These are phyloP conservation scores for Argopecten irradians DNA, from an alignment of 1,140 invertebrate genomes.

Conservation along the genomic window DNA sequence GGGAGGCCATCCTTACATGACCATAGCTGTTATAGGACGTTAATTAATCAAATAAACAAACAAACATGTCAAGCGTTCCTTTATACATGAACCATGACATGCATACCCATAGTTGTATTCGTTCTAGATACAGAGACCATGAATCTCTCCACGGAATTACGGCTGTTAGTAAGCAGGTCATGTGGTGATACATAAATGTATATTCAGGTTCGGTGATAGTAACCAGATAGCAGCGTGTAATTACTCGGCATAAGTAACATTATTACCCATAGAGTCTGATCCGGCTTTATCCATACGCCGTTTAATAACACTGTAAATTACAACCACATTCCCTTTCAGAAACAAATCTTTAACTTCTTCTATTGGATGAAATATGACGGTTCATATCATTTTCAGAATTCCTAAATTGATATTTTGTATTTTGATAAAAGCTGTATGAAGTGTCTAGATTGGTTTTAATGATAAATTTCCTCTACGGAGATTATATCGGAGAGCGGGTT, in stretches of 20 bases:
- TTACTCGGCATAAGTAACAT: background rate
- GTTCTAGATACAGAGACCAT: too few relatives aligned
- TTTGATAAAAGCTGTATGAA: background rate
- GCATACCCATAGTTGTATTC: too few relatives aligned
- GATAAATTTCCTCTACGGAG: background rate
- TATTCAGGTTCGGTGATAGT: background rate
- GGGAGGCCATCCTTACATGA: too few relatives aligned
- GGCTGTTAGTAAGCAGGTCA: background rate
- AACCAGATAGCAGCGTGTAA: background rate
- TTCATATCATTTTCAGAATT: background rate
- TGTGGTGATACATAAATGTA: background rate
- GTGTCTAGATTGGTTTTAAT: background rate
- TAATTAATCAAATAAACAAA: too few relatives aligned
- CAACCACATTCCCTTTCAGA: background rate
- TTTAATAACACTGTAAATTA: background rate
- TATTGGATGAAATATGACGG: background rate
- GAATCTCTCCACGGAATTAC: background rate
- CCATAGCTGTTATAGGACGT: too few relatives aligned
- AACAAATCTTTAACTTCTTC: background rate
- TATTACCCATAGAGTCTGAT: background rate
- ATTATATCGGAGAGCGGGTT: background rate
- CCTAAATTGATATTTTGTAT: background rate
- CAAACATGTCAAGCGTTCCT: too few relatives aligned
- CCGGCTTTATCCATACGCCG: background rate
- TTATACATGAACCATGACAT: too few relatives aligned